Evolutionary conservation across 2,888 invertebrate genomes (phyloP).

Genomic region (Lycaena phlaeas): DNA sequence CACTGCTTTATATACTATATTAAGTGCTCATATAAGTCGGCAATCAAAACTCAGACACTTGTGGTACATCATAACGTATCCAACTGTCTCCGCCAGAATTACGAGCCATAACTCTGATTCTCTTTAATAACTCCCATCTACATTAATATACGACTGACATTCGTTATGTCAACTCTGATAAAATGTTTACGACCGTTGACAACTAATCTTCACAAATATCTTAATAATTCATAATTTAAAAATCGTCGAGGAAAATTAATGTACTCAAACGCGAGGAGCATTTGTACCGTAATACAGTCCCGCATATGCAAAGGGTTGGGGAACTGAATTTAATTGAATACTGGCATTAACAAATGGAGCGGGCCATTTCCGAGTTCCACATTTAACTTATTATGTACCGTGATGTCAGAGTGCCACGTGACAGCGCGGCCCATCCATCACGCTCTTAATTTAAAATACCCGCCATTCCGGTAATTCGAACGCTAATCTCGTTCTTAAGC

Average conservation of each 20-base stretch:
- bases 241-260: neutral
- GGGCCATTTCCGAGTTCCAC: conserved; percentile 60
- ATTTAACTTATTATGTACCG: conserved; percentile 66
- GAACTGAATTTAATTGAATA: conserved; percentile 68
- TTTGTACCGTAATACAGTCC: conserved; percentile 29
- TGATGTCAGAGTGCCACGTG: conserved; percentile 53
- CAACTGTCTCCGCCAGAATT: conserved; percentile 45
- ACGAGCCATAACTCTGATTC: conserved; percentile 67
- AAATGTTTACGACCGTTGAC: conserved; percentile 18
- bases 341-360: conserved; percentile 69
- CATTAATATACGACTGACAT: conserved; percentile 67
- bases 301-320: conserved; percentile 57
- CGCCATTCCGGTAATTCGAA: conserved; percentile 38
- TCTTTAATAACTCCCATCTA: conserved; percentile 52
- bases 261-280: neutral
- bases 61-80: conserved; percentile 42
- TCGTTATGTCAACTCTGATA: conserved; percentile 41
- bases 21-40: conserved; percentile 8
- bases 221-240: conserved; percentile 4
- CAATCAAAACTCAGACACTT: conserved; percentile 27
- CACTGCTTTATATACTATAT: neutral
- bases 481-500: neutral
- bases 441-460: conserved; percentile 67
- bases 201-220: neutral
- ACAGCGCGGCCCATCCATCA: conserved; percentile 67